Base-by-base conservation (phyloP, 2,797 vertebrate genomes). In the Poecilia gillii region DNA sequence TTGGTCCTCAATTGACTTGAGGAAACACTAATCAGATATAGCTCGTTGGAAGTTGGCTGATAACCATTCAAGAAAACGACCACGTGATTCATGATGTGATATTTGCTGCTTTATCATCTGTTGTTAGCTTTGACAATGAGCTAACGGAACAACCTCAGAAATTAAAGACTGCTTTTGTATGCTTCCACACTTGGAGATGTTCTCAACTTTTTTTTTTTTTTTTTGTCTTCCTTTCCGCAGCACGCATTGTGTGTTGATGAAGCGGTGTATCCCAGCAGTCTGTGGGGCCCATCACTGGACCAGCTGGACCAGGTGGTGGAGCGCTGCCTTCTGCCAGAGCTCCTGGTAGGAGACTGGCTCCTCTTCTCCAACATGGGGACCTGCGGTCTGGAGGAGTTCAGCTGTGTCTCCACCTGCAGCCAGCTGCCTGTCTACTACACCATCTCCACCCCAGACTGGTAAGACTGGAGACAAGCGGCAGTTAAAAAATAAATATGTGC, bases 281-380 rank as follows among this genome's bases (percentile, higher is more conserved):
- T 99, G 93, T 97, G 97, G 97, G 99, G 99, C 90, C 98, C 98
- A 25, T 97, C 98, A 41, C 97, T 97, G 94, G 99, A 99, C 89
- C 95, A 97, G 85, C 96, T 99, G 90, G 99, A 99, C 95, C 96
- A 96, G 90, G 97, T 99, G 90, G 96, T 99, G 91, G 98, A 99
- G 94, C 96, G 91, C 89, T 99, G 98, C 95, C 95, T 97, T 94
- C 96, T 99, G 91, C 99, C 98, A 0, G 98, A 99, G 94, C 90
- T 99, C 91, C 95, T 95, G 36, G 96, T 99, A 84, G 98, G 98
- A 90, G 98, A 99, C 88, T 99, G 99, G 99, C 96, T 99, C 84
- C 96, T 98, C 88, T 99, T 99, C 94, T 96, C 96, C 83, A 97
- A 98, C 87, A 98, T 99, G 97, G 99, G 98, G 85, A 96, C 96